Evolutionary conservation across 2,888 invertebrate genomes (phyloP).

Genomic region (Crematogaster levior): DNA sequence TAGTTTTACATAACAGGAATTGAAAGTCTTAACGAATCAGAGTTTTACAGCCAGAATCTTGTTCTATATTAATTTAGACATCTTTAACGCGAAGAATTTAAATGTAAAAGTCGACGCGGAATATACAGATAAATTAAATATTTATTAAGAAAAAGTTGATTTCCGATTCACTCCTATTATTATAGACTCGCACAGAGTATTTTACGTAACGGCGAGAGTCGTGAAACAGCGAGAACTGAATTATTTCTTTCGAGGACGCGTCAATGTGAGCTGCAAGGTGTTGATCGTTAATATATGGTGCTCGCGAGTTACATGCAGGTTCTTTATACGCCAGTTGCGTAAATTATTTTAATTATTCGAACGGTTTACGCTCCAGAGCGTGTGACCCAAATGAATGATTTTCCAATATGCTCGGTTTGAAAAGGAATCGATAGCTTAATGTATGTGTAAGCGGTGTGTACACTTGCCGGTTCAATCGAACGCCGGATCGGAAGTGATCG

Average conservation of each 20-base stretch:
- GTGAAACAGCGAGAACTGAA: slow-evolving; percentile 14
- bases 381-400: slow-evolving; percentile 45
- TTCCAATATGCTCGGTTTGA: slow-evolving; percentile 5
- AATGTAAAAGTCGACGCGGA: background rate
- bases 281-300: slow-evolving; percentile 20
- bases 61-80: background rate
- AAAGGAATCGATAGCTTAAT: slow-evolving; percentile 10
- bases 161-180: background rate
- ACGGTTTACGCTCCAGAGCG: slow-evolving; percentile 42
- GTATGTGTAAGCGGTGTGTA: no score
- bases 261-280: slow-evolving; percentile 5
- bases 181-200: background rate
- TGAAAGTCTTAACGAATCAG: background rate
- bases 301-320: background rate
- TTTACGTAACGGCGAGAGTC: background rate
- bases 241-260: slow-evolving; percentile 32
- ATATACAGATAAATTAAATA: background rate
- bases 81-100: background rate
- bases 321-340: slow-evolving; percentile 16
- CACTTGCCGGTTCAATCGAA: background rate
- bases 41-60: background rate
- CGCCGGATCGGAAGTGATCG: background rate
- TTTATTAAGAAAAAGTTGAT: background rate
- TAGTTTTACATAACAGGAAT: background rate
- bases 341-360: slow-evolving; percentile 48